Percentiles rank a stretch among this genome's conserved stretches.
Evolutionary conservation across 1,140 invertebrate species (phyloP).

Genomic region (Zeugodacus cucurbitae): DNA sequence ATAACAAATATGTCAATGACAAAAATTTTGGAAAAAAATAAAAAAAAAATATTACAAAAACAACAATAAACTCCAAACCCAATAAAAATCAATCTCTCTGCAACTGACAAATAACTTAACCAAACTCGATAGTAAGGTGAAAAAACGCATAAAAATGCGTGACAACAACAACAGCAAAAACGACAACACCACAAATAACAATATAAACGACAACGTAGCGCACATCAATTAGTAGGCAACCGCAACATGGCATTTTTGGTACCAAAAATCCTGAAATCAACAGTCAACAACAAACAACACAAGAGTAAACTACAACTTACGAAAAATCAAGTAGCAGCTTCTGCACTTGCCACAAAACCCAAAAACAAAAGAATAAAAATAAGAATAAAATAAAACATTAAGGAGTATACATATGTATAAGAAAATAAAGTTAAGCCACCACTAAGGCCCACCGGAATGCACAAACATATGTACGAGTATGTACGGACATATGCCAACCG

Average conservation of each 20-base stretch:
- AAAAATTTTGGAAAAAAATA: not conserved
- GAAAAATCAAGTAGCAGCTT: conserved; percentile 36
- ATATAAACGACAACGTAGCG: not conserved
- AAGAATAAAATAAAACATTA: not conserved
- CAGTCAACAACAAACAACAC: not conserved
- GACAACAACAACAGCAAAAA: not conserved
- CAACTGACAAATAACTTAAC: conserved; percentile 35
- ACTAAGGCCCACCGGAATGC: not conserved
- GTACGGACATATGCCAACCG: not conserved
- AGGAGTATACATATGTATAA: not conserved
- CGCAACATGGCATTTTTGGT: conserved; percentile 29
- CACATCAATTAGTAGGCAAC: conserved; percentile 32
- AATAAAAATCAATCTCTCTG: conserved; percentile 3
- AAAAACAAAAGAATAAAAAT: not conserved
- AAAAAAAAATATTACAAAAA: not conserved
- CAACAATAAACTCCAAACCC: not conserved
- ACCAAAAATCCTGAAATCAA: conserved; percentile 24
- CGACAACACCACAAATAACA: not conserved
- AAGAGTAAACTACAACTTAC: conserved; percentile 20
- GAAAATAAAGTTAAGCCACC: not conserved
- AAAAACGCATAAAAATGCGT: conserved; percentile 2
- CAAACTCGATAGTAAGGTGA: not conserved
- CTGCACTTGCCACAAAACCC: not conserved
- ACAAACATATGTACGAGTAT: not conserved
- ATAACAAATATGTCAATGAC: conserved; percentile 18